Evolutionary conservation across 2,797 vertebrate species (phyloP).

Genomic region (Sebastes oblongus): DNA sequence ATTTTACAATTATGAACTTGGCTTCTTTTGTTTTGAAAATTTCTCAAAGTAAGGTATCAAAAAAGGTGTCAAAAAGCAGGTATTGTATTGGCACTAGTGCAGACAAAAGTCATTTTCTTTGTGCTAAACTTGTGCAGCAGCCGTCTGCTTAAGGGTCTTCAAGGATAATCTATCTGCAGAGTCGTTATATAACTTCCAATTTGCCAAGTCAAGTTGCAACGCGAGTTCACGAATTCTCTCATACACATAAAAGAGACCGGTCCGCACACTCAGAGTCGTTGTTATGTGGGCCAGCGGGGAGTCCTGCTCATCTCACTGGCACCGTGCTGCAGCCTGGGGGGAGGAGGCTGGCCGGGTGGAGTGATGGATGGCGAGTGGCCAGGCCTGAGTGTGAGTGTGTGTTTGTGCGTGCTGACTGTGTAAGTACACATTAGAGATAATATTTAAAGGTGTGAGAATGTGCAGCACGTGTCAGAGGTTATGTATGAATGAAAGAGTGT

Average conservation of each 20-base stretch:
- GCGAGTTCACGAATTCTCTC: background rate
- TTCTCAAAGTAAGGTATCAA: background rate
- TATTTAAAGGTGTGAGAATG: slow-evolving; percentile 43
- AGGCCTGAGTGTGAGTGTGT: background rate
- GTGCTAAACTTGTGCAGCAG: background rate
- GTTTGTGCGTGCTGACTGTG: slow-evolving; percentile 8
- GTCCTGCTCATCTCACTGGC: slow-evolving; percentile 50
- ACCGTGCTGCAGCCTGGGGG: slow-evolving; percentile 46
- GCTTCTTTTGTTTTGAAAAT: background rate
- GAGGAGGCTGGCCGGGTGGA: slow-evolving; percentile 30
- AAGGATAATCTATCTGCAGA: slow-evolving; percentile 18
- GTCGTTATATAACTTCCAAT: slow-evolving; percentile 24
- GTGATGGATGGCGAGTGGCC: slow-evolving; percentile 38
- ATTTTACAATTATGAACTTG: background rate
- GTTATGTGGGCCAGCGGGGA: slow-evolving; percentile 52
- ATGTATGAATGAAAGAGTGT: slow-evolving; percentile 47
- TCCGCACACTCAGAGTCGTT: background rate
- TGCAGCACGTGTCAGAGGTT: slow-evolving; percentile 28
- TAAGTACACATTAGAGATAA: slow-evolving; percentile 15
- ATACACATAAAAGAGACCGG: background rate
- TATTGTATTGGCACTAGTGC: background rate
- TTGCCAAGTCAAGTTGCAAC: slow-evolving; percentile 7
- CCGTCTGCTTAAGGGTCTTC: background rate
- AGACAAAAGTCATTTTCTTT: background rate
- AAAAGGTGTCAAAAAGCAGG: background rate